Evolutionary conservation across 2,113 vertebrate species (phyloP).

Genomic region (Thamnaconus septentrionalis): DNA sequence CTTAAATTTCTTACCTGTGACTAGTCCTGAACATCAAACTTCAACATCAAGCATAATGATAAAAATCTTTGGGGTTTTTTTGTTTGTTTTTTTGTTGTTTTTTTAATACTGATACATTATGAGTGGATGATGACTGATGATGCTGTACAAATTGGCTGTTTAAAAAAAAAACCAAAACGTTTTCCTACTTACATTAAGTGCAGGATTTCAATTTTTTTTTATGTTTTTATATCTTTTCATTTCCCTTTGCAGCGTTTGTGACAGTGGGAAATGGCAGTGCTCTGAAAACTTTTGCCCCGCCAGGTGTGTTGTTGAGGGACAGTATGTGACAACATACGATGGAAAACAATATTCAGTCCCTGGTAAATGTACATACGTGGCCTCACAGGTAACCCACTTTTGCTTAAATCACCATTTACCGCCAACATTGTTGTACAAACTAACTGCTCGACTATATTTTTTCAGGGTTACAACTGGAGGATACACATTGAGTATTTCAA

Average conservation of each 20-base stretch:
- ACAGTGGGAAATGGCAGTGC: slow-evolving; percentile 65
- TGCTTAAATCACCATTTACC: neutral
- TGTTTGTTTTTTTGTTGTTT: no score
- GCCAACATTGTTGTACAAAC: neutral
- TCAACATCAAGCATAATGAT: no score
- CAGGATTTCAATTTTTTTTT: neutral
- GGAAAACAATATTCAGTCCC: slow-evolving; percentile 68
- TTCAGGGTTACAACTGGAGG: slow-evolving; percentile 56
- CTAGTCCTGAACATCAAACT: no score
- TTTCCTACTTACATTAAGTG: no score
- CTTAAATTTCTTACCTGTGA: no score
- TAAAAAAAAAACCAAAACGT: no score
- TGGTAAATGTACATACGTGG: slow-evolving; percentile 66
- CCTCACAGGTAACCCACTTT: slow-evolving; percentile 42
- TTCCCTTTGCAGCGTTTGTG: slow-evolving; percentile 53
- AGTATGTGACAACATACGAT: slow-evolving; percentile 73
- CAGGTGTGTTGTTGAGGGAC: slow-evolving; percentile 66
- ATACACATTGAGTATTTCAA: slow-evolving; percentile 45
- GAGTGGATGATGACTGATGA: no score
- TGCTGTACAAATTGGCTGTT: no score
- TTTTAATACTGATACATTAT: no score
- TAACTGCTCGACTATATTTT: neutral
- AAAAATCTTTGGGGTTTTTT: no score
- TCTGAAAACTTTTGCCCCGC: slow-evolving; percentile 41
- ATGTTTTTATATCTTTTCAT: neutral